Evolutionary conservation across 2,113 vertebrate species (phyloP), one percentile per base, ranked within the genome.

Genomic region (Ammodytes dubius): DNA sequence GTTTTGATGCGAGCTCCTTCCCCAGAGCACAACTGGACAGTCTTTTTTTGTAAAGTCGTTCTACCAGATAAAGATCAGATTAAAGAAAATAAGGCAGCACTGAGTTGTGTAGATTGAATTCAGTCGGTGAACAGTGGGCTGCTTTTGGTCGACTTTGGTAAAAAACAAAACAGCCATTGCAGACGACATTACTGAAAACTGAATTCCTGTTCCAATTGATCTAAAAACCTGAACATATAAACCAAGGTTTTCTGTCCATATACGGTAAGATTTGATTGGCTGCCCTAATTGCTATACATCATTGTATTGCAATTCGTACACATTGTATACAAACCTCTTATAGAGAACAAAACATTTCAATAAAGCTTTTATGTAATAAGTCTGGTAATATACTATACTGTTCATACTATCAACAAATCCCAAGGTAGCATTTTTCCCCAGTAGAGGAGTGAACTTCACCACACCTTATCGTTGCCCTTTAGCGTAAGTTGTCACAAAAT

Each of bases 391-490:
- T 7, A 35, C 27, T 57, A 37, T 57, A 57, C 10, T 54, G n/a
- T 19, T 9, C 5, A 9, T 9, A 27, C 11, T 9, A 27, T 54
- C n/a, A 19, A 27, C 8, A 57, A 57, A 57, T 57, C 4, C 56
- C 10, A 6, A 12, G 11, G 2, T 35, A 57, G 56, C 56, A 57
- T 5, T 11, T 47, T 61, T 46, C 75, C 69, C 10, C 58, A 3
- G 43, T 4, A 17, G 47, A 52, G 42, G 7, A n/a, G 46, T 8
- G 37, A 69, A 53, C 39, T 52, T 14, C 57, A 5, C 8, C 5
- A 52, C 35, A 39, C 49, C 12, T 75, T 72, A 84, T 72, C 63
- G 0, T 10, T 81, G 61, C 56, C 77, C 83, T 83, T 85, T 80
- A 19, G 13, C 1, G 0, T 27, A 13, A 35, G 58, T 14, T 4